Evolutionary conservation across 2,113 vertebrate species (phyloP).

Genomic region (Oncorhynchus clarkii): DNA sequence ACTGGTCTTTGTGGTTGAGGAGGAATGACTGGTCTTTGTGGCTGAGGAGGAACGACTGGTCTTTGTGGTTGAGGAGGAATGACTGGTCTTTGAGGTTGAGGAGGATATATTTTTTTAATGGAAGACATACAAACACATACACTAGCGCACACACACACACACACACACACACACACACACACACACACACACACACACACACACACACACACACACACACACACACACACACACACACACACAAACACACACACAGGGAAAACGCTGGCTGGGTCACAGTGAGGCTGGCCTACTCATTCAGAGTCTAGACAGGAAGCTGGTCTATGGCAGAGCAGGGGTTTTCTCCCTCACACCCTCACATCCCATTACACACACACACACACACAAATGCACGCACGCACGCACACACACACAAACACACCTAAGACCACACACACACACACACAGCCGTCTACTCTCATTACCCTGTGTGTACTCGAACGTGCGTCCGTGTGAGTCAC

Average conservation of each 20-base stretch:
- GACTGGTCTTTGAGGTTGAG: too few relatives aligned
- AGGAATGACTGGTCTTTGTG: too few relatives aligned
- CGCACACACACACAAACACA: background rate
- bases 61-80: too few relatives aligned
- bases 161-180: background rate
- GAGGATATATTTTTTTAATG: too few relatives aligned
- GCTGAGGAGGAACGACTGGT: too few relatives aligned
- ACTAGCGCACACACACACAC: background rate
- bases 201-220: background rate
- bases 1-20: too few relatives aligned
- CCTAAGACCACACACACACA: constrained; percentile 26
- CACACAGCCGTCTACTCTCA: constrained; percentile 26
- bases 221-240: constrained; percentile 5
- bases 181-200: background rate
- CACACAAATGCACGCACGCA: too few relatives aligned
- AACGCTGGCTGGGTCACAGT: constrained; percentile 49
- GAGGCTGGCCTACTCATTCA: constrained; percentile 59
- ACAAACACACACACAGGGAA: constrained; percentile 7
- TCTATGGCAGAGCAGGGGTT: constrained; percentile 68
- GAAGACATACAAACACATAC: background rate
- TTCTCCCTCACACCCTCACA: constrained; percentile 61
- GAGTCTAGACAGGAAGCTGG: constrained; percentile 76
- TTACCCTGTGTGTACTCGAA: constrained; percentile 6
- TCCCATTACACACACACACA: constrained; percentile 8
- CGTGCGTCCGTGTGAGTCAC: background rate